Base-by-base conservation (phyloP, 2,888 invertebrate species). In the Pomacea canaliculata region DNA sequence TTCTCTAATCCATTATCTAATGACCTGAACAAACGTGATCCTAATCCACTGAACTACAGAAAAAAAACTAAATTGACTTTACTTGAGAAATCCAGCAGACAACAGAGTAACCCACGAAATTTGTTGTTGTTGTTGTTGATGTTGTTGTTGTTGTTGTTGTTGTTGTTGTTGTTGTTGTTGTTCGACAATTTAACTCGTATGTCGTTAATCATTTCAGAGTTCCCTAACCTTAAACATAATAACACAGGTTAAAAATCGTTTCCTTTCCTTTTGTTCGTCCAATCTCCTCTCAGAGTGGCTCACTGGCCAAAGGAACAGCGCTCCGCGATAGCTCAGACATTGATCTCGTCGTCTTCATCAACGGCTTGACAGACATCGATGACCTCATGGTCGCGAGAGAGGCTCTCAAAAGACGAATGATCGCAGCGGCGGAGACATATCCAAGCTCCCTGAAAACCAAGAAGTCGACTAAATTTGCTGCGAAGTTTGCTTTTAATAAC, bases 311-410 rank as follows among this genome's bases (percentile, higher is more conserved):
- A 46, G 68, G 68, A 9, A 68, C 68, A 68, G 68, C 68, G 19
- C 23, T 68, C 13, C 68, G 68, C 27, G 68, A 9, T 12, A 9
- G 19, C 37, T n/a, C 68, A 46, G 68, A 68, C 68, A 46, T 68
- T 51, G 68, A 68, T 46, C 68, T 68, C 13, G 48, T 68, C 7
- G 68, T 68, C 37, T 68, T 46, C 37, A 37, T 68, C 27, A 68
- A 68, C 68, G 68, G 48, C 10, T 1, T 68, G 23, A 23, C 9
- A 9, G 27, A 68, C 68, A 68, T 68, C 12, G 19, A 19, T 13
- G 37, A 68, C 8, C 68, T 68, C 37, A 46, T 10, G 48, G 19
- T 8, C 10, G 13, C 5, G 12, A 68, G 68, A 27, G 19, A 19
- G 68, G 19, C 10, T 10, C n/a, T 63, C 12, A n/a, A 16, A 10